phyloP scores from a whole-genome alignment of 2,888 invertebrate genomes.

The Oligia latruncula region DNA sequence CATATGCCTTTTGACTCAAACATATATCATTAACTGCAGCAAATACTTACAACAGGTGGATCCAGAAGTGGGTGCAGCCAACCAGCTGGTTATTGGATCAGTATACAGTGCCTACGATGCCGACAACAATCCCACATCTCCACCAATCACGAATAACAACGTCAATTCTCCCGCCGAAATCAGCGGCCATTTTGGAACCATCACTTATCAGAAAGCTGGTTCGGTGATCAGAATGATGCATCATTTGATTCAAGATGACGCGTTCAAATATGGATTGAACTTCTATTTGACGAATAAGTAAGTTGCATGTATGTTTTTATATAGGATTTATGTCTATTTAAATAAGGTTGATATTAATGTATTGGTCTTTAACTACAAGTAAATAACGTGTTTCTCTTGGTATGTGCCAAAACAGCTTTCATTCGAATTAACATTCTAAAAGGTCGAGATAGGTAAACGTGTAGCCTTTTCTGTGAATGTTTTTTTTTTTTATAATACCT shows the following conservation, averaged over 20 bases:
- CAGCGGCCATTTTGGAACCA: conserved; percentile 91
- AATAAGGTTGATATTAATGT: background rate
- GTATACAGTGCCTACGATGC: conserved; percentile 91
- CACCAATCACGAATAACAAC: conserved; percentile 90
- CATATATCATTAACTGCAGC: background rate
- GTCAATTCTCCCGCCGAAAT: conserved; percentile 91
- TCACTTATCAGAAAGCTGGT: conserved; percentile 93
- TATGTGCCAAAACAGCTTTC: too few relatives aligned
- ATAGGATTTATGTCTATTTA: background rate
- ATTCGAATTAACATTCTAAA: too few relatives aligned
- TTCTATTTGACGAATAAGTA: conserved; percentile 87
- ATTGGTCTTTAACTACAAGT: background rate
- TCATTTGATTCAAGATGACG: conserved; percentile 82
- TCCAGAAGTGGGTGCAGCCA: conserved; percentile 90
- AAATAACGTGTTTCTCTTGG: background rate
- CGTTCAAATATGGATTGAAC: conserved; percentile 75
- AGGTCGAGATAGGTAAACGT: too few relatives aligned
- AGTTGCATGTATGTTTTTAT: conserved; percentile 65
- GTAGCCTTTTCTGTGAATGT: background rate
- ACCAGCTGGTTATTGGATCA: conserved; percentile 91
- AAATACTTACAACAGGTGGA: conserved; percentile 86
- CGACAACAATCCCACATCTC: conserved; percentile 87
- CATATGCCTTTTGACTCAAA: background rate
- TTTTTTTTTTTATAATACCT: background rate
- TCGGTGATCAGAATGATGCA: conserved; percentile 87